Conservation (phyloP, 2,113 vertebrate species). For the Phainopepla nitens region DNA sequence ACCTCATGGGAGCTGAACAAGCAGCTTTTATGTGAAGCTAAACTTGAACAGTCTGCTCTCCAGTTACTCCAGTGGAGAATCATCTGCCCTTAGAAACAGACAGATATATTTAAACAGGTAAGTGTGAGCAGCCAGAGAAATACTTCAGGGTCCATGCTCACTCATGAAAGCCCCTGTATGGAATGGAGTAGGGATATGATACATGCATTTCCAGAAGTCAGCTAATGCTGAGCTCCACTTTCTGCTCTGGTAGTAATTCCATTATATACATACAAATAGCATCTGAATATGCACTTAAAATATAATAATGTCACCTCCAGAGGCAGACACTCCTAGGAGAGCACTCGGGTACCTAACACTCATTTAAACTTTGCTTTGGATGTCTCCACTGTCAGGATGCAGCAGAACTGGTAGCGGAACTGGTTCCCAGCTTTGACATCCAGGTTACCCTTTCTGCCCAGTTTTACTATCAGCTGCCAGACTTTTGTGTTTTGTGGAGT, state of each 20-base stretch:
- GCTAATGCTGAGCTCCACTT: neutral
- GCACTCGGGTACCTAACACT: fast-evolving
- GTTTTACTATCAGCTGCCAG: neutral
- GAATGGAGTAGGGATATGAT: neutral
- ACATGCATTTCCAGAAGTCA: neutral
- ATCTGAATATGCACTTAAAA: neutral
- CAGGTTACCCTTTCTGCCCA: neutral
- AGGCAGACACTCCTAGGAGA: neutral
- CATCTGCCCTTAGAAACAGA: neutral
- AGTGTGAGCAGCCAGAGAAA: neutral
- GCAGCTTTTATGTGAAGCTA: neutral
- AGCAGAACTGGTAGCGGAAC: neutral
- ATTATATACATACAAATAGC: neutral
- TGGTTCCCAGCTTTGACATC: neutral
- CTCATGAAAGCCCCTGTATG: neutral
- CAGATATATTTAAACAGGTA: neutral
- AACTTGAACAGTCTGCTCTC: neutral
- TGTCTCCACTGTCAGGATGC: neutral
- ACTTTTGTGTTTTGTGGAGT: neutral
- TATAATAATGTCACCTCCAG: neutral
- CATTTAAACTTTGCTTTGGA: neutral
- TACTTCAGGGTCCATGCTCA: neutral
- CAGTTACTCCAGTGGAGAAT: neutral
- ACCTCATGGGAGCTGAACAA: neutral
- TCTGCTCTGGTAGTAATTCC: neutral